phyloP scores from a whole-genome alignment of 2,797 vertebrate genomes.

The Mallotus villosus region DNA sequence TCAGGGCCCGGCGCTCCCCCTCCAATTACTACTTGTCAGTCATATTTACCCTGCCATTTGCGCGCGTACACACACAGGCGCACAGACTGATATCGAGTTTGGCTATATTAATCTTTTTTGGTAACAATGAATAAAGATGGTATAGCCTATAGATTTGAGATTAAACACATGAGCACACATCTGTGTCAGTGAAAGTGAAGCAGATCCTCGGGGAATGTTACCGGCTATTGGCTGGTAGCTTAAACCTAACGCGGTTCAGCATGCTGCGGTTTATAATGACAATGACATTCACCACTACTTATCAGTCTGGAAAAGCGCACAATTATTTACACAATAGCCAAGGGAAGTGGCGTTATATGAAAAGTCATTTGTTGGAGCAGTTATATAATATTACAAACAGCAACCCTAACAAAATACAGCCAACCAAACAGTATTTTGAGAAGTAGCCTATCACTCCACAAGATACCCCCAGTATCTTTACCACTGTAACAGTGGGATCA shows the following conservation, averaged over 20 bases:
- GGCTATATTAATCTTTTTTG: not conserved
- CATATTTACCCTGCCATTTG: slow-evolving; percentile 28
- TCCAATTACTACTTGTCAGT: slow-evolving; percentile 67
- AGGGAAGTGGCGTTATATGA: not conserved
- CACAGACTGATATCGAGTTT: not conserved
- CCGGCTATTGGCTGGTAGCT: not conserved
- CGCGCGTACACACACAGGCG: not conserved
- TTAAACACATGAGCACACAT: not conserved
- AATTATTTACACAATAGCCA: not conserved
- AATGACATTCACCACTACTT: not conserved
- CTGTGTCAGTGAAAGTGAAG: not conserved
- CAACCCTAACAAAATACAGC: not conserved
- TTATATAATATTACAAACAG: not conserved
- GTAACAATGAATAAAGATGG: not conserved
- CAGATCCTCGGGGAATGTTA: not conserved
- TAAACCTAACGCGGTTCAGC: not conserved
- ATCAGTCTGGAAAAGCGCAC: not conserved
- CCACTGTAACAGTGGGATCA: not conserved
- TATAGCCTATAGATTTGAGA: not conserved
- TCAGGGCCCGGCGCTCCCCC: slow-evolving; percentile 53
- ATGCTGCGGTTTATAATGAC: not conserved
- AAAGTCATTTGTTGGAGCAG: not conserved
- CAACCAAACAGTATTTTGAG: not conserved
- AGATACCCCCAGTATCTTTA: too few species aligned
- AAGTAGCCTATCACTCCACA: too few species aligned